Evolutionary conservation across 2,113 vertebrate species (phyloP), one percentile per base, ranked within the genome.

Genomic region (Onychostoma macrolepis): DNA sequence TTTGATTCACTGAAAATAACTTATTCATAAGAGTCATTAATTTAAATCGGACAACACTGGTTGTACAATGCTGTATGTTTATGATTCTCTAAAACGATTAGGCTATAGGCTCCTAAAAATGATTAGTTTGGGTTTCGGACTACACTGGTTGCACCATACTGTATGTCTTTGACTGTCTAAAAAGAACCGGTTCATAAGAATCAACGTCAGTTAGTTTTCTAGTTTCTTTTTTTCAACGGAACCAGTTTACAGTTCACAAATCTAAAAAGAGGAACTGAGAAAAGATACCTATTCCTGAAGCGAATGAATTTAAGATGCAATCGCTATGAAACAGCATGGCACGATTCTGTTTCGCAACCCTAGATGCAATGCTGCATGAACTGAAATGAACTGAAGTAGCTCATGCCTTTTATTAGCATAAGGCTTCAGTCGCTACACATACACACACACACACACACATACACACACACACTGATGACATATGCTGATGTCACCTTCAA

Each of bases 401-500:
- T 63, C 53, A 58, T 79, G 77, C 12, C 30, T 79, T 36, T 79
- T 24, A 79, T 79, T 56, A 58, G 48, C 53, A 41, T 38, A 33
- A 24, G 79, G 36, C 17, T 45, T 50, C 26, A 50, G 48, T 38
- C 19, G 74, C 6, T 6, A 53, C 15, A 61, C 50, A 53, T 10
- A 43, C 71, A 38, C 36, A 81, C 12, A 45, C n/a, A 13, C 38
- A 71, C 6, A 58, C 12, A 13, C 12, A 48, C 56, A 38, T 26
- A 83, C 26, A 26, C 38, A 43, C 80, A 30, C 58, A 38, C 48
- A 58, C 33, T 15, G 67, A 36, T 71, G 30, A 74, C 30, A 84
- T 58, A 38, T n/a, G 7, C 45, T 84, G 50, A 84, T 84, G 83
- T 84, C 83, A 84, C 30, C 83, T 84, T 84, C 45, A 84, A 53